phyloP scores from a whole-genome alignment of 2,888 invertebrate genomes.

The Tupiocoris notatus region DNA sequence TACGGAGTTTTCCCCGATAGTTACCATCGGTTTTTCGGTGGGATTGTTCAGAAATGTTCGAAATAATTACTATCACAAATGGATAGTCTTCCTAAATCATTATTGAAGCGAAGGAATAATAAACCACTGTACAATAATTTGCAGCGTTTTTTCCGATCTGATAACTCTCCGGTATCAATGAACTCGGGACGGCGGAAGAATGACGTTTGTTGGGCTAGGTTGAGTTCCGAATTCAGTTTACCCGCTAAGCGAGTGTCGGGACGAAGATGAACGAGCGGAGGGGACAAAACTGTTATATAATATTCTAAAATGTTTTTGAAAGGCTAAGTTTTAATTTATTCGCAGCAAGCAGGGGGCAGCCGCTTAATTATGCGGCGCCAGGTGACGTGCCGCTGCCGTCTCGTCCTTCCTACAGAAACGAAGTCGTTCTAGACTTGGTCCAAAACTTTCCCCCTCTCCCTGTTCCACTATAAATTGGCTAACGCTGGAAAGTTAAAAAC shows the following conservation, averaged over 20 bases:
- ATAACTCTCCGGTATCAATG: no score
- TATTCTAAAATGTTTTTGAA: constrained; percentile 35
- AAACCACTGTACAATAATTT: no score
- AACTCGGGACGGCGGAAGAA: no score
- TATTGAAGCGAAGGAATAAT: no score
- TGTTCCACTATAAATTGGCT: neutral
- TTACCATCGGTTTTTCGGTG: no score
- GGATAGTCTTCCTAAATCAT: no score
- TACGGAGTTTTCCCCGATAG: no score
- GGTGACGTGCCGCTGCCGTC: constrained; percentile 25
- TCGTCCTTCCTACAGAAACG: neutral
- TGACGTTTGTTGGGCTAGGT: no score
- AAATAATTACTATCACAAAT: no score
- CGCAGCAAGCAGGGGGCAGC: constrained; percentile 2
- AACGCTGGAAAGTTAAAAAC: neutral
- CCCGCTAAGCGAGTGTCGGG: neutral
- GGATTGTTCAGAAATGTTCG: no score
- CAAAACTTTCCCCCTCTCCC: constrained; percentile 10
- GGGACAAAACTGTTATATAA: constrained; percentile 26
- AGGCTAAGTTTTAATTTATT: constrained; percentile 33
- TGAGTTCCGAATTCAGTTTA: neutral
- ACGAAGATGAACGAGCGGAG: neutral
- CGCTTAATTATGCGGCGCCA: constrained; percentile 30
- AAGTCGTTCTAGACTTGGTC: constrained; percentile 24
- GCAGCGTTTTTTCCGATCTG: no score